Base-by-base conservation (phyloP, 2,888 invertebrate species). In the Ormyrus thymus region DNA sequence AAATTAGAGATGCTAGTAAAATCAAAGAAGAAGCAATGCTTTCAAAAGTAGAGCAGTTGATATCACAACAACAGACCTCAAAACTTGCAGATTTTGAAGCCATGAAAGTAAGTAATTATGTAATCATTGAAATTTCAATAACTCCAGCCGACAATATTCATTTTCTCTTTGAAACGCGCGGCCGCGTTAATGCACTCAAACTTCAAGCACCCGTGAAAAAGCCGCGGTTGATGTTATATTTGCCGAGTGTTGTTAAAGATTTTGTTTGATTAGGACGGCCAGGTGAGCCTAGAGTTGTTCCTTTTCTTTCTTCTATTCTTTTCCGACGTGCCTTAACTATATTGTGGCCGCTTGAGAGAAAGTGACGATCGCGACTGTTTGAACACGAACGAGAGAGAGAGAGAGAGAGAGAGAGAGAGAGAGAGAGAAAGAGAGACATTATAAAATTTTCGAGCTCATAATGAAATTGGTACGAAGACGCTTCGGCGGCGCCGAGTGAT, bases 231-330 rank as follows among this genome's bases (percentile, higher is more conserved):
- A 48, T 56, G 29, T 58, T 43, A n/a, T 55, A 10, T 70, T 70
- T 43, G 43, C 43, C 74, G 56, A 6, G 61, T 45, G 45, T 51
- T 69, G 53, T 45, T 45, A 10, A 65, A 65, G 43, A 85, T 87
- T 86, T 85, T 89, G 86, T 90, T 90, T 90, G 89, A 89, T 87
- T 87, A 89, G 89, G 89, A 88, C 85, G 58, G 84, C 87, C 89
- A 89, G 89, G 89, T 89, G 89, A 87, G 68, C n/a, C 9, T 13
- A n/a, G 56, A 29, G 43, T 62, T 69, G 15, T 56, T 46, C 58
- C 9, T 55, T 43, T 51, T 51, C 45, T 58, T 59, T 70, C 50
- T 29, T 29, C 29, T 29, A 29, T 29, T 29, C 29, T 29, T 29
- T 29, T 29, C 29, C 29, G 29, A 29, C 29, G 29, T 29, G 29